phyloP scores from a whole-genome alignment of 2,113 vertebrate genomes.

The Junco hyemalis region DNA sequence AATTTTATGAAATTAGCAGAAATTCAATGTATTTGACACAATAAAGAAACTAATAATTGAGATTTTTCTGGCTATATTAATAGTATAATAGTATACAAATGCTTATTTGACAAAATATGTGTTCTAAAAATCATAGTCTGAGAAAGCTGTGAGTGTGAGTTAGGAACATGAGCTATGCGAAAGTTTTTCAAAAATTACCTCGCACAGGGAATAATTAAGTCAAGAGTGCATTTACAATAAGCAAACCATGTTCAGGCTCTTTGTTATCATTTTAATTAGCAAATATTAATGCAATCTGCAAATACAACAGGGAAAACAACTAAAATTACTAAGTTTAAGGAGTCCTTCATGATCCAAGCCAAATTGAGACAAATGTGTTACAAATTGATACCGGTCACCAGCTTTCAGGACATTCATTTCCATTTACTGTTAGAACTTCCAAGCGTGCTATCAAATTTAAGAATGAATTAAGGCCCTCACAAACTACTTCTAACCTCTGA shows the following conservation, averaged over 20 bases:
- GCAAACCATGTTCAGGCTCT: neutral
- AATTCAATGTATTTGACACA: neutral
- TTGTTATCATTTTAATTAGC: constrained; percentile 46
- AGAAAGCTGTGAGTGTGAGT: neutral
- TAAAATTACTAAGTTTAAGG: constrained; percentile 8
- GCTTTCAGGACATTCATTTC: constrained; percentile 15
- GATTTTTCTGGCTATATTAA: neutral
- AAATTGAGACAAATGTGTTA: constrained; percentile 30
- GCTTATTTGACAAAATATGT: neutral
- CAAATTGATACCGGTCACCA: neutral
- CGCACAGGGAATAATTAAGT: neutral
- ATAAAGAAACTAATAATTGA: neutral
- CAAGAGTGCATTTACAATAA: constrained; percentile 5
- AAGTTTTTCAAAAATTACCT: neutral
- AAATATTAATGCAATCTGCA: constrained; percentile 48
- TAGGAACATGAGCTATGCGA: neutral
- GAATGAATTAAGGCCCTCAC: constrained; percentile 6
- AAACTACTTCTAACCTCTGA: constrained; percentile 2
- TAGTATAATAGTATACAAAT: neutral
- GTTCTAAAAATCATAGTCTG: neutral
- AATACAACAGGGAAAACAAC: constrained; percentile 22
- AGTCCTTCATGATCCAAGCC: constrained; percentile 12
- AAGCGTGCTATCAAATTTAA: constrained; percentile 23
- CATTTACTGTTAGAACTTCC: constrained; percentile 31
- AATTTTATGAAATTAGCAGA: neutral